Percentiles rank a stretch among this genome's conserved stretches.
Conservation (phyloP, 2,888 invertebrate genomes). For the Dryococelus australis region DNA sequence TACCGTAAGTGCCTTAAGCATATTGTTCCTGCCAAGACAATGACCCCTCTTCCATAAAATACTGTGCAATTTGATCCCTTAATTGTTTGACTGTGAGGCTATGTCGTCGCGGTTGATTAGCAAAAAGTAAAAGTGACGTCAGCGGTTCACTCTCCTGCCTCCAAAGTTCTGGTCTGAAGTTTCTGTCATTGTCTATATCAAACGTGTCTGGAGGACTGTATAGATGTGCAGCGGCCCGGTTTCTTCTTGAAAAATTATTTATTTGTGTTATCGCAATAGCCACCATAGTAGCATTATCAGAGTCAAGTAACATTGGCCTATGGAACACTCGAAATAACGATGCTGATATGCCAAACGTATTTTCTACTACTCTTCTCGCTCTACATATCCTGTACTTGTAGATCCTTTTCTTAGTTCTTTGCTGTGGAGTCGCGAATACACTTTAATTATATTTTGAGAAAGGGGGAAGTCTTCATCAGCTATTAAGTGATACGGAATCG, state of each 20-base stretch:
- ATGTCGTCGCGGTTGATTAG: background rate
- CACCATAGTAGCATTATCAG: background rate
- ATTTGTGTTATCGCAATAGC: background rate
- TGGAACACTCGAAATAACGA: background rate
- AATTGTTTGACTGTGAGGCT: background rate
- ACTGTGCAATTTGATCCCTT: background rate
- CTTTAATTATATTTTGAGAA: background rate
- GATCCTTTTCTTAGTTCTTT: background rate
- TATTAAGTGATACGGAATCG: background rate
- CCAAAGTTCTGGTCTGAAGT: background rate
- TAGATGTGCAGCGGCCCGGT: background rate
- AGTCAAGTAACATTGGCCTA: background rate
- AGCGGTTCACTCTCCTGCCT: background rate
- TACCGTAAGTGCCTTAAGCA: background rate
- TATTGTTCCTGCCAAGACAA: slow-evolving; percentile 1
- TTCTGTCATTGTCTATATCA: background rate
- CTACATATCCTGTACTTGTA: background rate
- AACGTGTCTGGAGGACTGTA: background rate
- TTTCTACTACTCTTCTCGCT: background rate
- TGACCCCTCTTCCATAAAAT: background rate
- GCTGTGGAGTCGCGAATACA: slow-evolving; percentile 2
- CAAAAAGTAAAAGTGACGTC: background rate
- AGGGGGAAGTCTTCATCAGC: background rate
- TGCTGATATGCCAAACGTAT: background rate
- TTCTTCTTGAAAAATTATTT: background rate